Conservation (phyloP, 2,113 vertebrate genomes). For the Rhinolophus ferrumequinum region DNA sequence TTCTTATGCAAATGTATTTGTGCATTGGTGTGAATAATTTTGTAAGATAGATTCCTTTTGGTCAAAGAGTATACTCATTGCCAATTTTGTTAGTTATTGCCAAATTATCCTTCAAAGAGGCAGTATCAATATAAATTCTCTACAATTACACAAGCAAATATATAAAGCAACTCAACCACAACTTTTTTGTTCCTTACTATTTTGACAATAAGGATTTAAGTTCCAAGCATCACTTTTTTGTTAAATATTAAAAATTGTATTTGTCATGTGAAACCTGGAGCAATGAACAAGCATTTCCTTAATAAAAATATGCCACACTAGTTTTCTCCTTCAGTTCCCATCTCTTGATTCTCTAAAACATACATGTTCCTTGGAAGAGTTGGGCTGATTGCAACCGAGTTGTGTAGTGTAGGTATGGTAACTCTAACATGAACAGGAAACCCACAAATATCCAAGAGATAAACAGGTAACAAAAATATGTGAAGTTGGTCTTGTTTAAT, state of each 20-base stretch:
- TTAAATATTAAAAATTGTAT: background rate
- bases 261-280: background rate
- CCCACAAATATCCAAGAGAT: rapidly evolving
- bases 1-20: background rate
- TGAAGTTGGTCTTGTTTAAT: background rate
- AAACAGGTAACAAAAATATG: background rate
- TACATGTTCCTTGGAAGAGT: background rate
- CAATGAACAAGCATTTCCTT: background rate
- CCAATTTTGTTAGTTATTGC: background rate
- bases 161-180: background rate
- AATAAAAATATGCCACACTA: background rate
- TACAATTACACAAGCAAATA: background rate
- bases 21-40: background rate
- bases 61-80: background rate
- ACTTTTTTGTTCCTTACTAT: background rate
- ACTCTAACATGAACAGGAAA: background rate
- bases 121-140: background rate
- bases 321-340: background rate
- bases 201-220: background rate
- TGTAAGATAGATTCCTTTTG: background rate
- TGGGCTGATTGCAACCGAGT: background rate
- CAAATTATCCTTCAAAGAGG: background rate
- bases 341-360: background rate
- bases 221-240: background rate
- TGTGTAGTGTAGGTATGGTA: no score